A percentile compares a stretch with the other conserved stretches of the same genome.
phyloP scores from a whole-genome alignment of 1,140 invertebrate species.

The Formica selysi region DNA sequence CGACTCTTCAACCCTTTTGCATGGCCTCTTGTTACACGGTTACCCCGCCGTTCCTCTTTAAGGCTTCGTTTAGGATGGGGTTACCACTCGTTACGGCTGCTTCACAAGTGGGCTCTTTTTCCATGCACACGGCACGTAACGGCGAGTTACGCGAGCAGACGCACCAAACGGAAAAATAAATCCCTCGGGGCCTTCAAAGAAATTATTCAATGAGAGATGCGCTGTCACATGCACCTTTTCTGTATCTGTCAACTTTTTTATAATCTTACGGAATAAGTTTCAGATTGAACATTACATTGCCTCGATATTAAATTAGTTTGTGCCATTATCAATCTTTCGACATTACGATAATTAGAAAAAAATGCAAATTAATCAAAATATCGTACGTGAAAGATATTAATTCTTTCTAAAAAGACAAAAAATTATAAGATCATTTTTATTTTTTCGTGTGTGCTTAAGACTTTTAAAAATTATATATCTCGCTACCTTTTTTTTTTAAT shows the following conservation, averaged over 20 bases:
- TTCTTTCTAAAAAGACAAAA: too few species aligned
- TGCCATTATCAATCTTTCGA: background rate
- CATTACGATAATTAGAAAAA: background rate
- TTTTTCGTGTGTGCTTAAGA: too few species aligned
- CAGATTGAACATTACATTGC: background rate
- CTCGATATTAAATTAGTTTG: slow-evolving; percentile 11
- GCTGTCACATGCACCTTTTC: background rate
- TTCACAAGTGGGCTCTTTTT: slow-evolving; percentile 68
- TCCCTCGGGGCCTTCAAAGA: background rate
- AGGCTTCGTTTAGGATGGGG: slow-evolving; percentile 83
- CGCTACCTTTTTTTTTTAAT: too few species aligned
- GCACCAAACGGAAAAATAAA: slow-evolving; percentile 67
- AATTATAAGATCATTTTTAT: too few species aligned
- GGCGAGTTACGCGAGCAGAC: slow-evolving; percentile 30
- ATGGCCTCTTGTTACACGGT: slow-evolving; percentile 80
- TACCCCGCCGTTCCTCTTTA: slow-evolving; percentile 79
- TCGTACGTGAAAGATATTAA: too few species aligned
- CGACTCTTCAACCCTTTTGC: slow-evolving; percentile 77
- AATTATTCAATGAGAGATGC: slow-evolving; percentile 16
- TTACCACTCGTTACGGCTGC: slow-evolving; percentile 80
- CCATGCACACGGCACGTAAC: slow-evolving; percentile 37
- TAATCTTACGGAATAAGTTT: background rate
- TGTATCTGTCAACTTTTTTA: background rate
- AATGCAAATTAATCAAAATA: too few species aligned
- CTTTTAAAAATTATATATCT: too few species aligned